Conservation (phyloP, 2,888 invertebrate genomes). For the Taphrorychus bicolor region DNA sequence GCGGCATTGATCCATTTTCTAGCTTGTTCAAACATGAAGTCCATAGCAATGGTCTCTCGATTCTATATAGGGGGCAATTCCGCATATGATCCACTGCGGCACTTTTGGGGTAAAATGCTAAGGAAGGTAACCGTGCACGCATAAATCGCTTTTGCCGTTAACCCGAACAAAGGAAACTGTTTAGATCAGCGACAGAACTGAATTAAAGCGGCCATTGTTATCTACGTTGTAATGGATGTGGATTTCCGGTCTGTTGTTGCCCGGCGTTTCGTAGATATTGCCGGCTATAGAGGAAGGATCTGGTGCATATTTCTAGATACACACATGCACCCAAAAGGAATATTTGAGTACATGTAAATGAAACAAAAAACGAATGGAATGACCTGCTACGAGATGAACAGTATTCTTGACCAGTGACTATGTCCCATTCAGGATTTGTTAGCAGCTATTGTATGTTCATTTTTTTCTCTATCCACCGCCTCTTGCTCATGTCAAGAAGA, state of each 20-base stretch:
- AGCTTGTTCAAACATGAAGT: neutral
- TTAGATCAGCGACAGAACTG: slow-evolving; percentile 57
- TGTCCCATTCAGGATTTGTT: too few relatives aligned
- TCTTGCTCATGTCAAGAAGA: too few relatives aligned
- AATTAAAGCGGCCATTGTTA: slow-evolving; percentile 59
- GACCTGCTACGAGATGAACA: too few relatives aligned
- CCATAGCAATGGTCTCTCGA: neutral
- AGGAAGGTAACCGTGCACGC: slow-evolving; percentile 46
- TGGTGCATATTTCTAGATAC: neutral
- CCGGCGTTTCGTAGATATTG: slow-evolving; percentile 55
- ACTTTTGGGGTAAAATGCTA: neutral
- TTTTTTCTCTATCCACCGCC: too few relatives aligned
- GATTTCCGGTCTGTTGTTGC: slow-evolving; percentile 53
- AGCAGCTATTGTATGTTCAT: too few relatives aligned
- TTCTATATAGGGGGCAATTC: neutral
- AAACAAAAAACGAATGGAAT: too few relatives aligned
- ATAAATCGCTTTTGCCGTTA: slow-evolving; percentile 53
- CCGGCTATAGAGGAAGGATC: slow-evolving; percentile 11
- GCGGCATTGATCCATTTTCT: too few relatives aligned
- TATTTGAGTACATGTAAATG: too few relatives aligned
- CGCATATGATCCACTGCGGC: neutral
- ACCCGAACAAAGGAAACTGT: slow-evolving; percentile 57
- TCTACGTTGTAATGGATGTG: slow-evolving; percentile 58
- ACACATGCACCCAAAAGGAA: too few relatives aligned
- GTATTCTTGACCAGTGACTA: too few relatives aligned